These are phyloP conservation scores for Seriola dumerili DNA, from an alignment of 2,113 vertebrate species.

Conservation along the genomic window DNA sequence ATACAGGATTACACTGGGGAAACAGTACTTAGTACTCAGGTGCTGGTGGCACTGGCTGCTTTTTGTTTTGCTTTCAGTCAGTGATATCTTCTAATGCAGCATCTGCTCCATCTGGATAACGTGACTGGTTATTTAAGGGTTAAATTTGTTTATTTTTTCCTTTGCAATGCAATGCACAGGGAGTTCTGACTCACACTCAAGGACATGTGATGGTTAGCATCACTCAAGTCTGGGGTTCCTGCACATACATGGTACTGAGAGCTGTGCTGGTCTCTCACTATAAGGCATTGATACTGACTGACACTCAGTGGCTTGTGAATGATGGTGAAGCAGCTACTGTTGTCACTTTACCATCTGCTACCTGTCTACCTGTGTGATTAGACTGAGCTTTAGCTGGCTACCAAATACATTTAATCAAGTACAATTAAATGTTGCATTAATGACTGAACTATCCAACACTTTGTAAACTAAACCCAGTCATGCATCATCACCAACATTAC, in stretches of 20 bases:
- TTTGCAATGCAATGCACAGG: background rate
- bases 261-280: background rate
- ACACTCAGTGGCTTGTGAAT: background rate
- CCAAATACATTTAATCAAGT: too few relatives aligned
- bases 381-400: background rate
- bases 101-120: too few relatives aligned
- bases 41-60: too few relatives aligned
- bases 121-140: background rate
- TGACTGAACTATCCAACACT: too few relatives aligned
- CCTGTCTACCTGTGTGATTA: background rate
- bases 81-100: too few relatives aligned
- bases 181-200: background rate
- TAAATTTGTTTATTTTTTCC: slow-evolving; percentile 5
- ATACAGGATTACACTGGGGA: background rate
- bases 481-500: too few relatives aligned
- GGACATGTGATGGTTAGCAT: background rate
- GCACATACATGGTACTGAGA: slow-evolving; percentile 9
- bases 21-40: background rate
- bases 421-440: too few relatives aligned
- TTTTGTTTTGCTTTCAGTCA: too few relatives aligned
- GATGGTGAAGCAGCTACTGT: background rate
- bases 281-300: background rate
- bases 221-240: slow-evolving; percentile 7
- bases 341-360: background rate
- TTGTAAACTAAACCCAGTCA: too few relatives aligned